Base-by-base conservation (phyloP, 2,113 vertebrate genomes). In the Bagarius yarrelli region DNA sequence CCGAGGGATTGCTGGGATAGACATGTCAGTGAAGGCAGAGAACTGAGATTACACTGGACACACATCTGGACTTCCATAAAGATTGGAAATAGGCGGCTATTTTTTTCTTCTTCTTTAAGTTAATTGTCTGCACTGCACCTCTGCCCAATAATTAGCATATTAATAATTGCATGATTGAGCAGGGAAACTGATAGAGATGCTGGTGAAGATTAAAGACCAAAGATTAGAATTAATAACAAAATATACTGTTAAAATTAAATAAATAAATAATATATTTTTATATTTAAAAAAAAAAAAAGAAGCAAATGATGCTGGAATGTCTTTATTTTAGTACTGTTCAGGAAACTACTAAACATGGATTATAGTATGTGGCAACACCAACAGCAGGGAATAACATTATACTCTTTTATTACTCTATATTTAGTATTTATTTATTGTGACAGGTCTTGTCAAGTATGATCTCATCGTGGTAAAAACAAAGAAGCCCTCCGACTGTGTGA, bases 401-500 rank as follows among this genome's bases (percentile, higher is more conserved):
- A 71, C 15, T 53, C 3, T 71, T 71, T 71, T 32, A 71, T 71
- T 71, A 27, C 5, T 8, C 13, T 69, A 44, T 47, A 18, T 50
- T 47, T 47, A 14, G 11, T 44, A 1, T 55, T 9, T 19, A 2
- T 78, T 40, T 30, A 34, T 19, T 34, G 56, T 36, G 67, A 81
- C 40, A 30, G 30, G 44, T 50, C 40, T 30, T 53, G 70, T 55
- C 19, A 81, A 44, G 70, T 16, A 70, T 27, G 12, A 21, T 59
- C 75, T 34, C 30, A 52, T 59, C 30, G 53, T 52, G 27, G 50
- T 79, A 13, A 79, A 69, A 63, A 60, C 15, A 73, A 19, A 34
- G 47, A 63, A 55, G 3, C n/a, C 34, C 30, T 66, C 47, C 56
- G 44, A 81, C 72, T 44, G 50, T 50, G 27, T 57, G 63, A 61